These are phyloP conservation scores for Ephestia elutella DNA, from an alignment of 1,140 invertebrate genomes.

Conservation along the genomic window DNA sequence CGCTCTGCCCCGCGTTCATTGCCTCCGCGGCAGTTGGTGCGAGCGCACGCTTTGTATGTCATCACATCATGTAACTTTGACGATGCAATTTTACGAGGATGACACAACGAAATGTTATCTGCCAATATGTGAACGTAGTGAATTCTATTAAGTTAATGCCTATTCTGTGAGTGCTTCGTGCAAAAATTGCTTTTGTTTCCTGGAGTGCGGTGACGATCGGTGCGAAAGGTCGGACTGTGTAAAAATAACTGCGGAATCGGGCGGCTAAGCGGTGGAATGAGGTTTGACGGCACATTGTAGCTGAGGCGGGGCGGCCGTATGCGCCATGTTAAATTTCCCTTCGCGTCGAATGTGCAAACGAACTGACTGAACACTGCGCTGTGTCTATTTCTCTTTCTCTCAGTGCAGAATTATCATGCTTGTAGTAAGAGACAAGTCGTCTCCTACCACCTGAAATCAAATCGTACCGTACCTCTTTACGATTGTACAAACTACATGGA, in stretches of 20 bases:
- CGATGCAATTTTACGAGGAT: conserved; percentile 12
- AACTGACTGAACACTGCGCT: conserved; percentile 54
- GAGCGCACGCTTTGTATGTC: conserved; percentile 49
- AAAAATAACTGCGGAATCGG: conserved; percentile 74
- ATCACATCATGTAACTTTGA: conserved; percentile 9
- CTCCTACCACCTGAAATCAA: conserved; percentile 4
- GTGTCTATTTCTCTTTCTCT: conserved; percentile 63
- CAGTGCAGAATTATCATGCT: conserved; percentile 35
- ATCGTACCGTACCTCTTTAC: background rate
- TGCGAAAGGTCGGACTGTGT: conserved; percentile 73
- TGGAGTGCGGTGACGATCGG: conserved; percentile 68
- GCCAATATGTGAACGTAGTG: conserved; percentile 20
- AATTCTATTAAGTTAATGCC: conserved; percentile 10
- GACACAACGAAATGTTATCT: conserved; percentile 18
- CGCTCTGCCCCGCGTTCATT: conserved; percentile 60
- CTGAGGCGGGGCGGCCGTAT: conserved; percentile 68
- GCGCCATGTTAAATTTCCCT: conserved; percentile 73
- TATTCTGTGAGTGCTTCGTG: conserved; percentile 54
- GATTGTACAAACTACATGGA: background rate
- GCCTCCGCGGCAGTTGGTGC: conserved; percentile 56
- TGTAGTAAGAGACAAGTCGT: conserved; percentile 29
- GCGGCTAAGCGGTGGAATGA: conserved; percentile 70
- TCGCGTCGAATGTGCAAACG: conserved; percentile 68
- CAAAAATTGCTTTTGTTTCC: conserved; percentile 42
- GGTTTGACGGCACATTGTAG: conserved; percentile 71